phyloP scores from a whole-genome alignment of 2,888 invertebrate species.

The Bembecia ichneumoniformis region DNA sequence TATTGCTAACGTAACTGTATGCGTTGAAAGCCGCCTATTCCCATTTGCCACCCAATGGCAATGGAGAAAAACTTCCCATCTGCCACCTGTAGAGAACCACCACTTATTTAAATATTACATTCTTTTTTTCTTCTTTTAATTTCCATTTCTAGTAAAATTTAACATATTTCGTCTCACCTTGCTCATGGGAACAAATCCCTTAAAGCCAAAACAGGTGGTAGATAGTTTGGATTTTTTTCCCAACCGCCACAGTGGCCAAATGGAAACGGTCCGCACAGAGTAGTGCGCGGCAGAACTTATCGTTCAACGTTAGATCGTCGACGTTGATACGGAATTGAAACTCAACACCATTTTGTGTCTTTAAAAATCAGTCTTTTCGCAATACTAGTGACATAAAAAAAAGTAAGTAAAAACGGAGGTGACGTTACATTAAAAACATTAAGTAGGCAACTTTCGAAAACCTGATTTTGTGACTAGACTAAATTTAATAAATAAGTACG shows the following conservation, averaged over 20 bases:
- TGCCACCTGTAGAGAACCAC: too few species aligned
- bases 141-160: too few species aligned
- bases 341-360: background rate
- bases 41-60: too few species aligned
- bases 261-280: background rate
- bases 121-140: too few species aligned
- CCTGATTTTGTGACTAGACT: conserved; percentile 46
- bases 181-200: too few species aligned
- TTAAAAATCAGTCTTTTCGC: conserved; percentile 32
- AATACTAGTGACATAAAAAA: conserved; percentile 6
- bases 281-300: conserved; percentile 9
- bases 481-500: conserved; percentile 35
- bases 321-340: conserved; percentile 28
- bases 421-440: conserved; percentile 5
- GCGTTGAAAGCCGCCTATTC: background rate
- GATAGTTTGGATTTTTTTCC: too few species aligned
- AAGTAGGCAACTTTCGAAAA: conserved; percentile 19
- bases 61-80: too few species aligned
- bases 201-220: too few species aligned
- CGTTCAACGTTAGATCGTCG: conserved; percentile 13
- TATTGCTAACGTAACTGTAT: conserved; percentile 34
- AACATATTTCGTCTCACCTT: too few species aligned
- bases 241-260: too few species aligned
- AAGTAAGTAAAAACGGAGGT: conserved; percentile 1
- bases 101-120: too few species aligned